Evolutionary conservation across 2,113 vertebrate genomes (phyloP).

Genomic region (Podarcis muralis): DNA sequence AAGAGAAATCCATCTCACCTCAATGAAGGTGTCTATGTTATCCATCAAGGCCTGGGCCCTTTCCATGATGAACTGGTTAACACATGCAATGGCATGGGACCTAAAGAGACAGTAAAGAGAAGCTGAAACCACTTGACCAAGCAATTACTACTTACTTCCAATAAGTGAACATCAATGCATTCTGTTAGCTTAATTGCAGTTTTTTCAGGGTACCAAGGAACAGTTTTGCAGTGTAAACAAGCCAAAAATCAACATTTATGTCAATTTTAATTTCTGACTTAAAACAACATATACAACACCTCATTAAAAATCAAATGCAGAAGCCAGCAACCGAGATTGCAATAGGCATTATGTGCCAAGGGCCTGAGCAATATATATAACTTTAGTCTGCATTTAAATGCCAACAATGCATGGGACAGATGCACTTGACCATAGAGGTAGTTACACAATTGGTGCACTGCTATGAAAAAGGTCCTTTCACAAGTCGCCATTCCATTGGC

Average conservation of each 20-base stretch:
- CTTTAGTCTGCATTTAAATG: no score
- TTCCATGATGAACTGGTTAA: slow-evolving; percentile 96
- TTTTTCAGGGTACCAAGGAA: neutral
- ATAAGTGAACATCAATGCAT: neutral
- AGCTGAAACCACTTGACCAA: neutral
- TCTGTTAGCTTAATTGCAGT: neutral
- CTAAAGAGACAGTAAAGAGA: slow-evolving; percentile 58
- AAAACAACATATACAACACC: no score
- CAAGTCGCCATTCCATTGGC: no score
- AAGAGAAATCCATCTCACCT: slow-evolving; percentile 75
- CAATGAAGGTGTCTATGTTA: slow-evolving; percentile 95
- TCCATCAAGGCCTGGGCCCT: slow-evolving; percentile 95
- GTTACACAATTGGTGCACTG: no score
- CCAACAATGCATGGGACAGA: no score
- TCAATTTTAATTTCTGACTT: neutral
- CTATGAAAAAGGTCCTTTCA: no score
- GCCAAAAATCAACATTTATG: neutral
- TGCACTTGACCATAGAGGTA: no score
- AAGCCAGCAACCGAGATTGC: no score
- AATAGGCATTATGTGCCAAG: no score
- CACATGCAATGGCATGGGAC: slow-evolving; percentile 93
- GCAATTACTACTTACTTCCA: neutral
- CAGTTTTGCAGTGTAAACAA: neutral
- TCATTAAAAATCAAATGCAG: no score
- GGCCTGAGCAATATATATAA: no score